Evolutionary conservation across 1,140 invertebrate species (phyloP).

Genomic region (Bradysia coprophila): DNA sequence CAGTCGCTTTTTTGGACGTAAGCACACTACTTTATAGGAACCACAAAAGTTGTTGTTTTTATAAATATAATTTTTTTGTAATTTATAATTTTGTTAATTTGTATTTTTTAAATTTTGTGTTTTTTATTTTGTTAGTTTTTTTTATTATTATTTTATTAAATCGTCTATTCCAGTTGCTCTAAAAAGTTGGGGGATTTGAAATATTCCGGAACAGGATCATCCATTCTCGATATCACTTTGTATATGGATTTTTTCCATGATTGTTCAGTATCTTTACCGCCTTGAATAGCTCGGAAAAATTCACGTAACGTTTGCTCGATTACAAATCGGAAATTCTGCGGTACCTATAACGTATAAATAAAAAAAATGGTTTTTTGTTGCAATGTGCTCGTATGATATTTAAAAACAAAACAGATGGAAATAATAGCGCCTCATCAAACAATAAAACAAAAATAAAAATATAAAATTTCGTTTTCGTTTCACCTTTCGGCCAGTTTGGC

Average conservation of each 20-base stretch:
- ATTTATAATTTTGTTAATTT: conserved; percentile 4
- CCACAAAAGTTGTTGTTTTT: conserved; percentile 5
- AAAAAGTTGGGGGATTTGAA: conserved; percentile 99
- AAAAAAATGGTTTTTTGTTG: too few relatives aligned
- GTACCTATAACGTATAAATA: conserved; percentile 52
- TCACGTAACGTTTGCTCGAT: conserved; percentile 93
- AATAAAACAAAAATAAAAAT: neutral
- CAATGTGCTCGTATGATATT: too few relatives aligned
- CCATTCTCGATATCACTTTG: conserved; percentile 96
- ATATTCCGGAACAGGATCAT: conserved; percentile 96
- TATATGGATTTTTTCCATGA: conserved; percentile 99
- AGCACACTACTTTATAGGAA: conserved; percentile 9
- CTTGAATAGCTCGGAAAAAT: conserved; percentile 94
- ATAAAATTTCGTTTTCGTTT: too few relatives aligned
- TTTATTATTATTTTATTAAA: conserved; percentile 1
- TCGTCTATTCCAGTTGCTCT: conserved; percentile 82
- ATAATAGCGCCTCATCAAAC: too few relatives aligned
- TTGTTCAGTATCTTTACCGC: conserved; percentile 90
- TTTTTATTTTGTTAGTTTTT: conserved; percentile 3
- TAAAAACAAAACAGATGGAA: too few relatives aligned
- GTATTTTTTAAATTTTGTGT: conserved; percentile 1
- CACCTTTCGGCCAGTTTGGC: too few relatives aligned
- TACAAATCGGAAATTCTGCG: conserved; percentile 88
- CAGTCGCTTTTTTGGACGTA: conserved; percentile 24
- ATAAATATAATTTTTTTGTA: conserved; percentile 5